A percentile compares a stretch with the other conserved stretches of the same genome.
phyloP scores from a whole-genome alignment of 2,888 invertebrate species.

The Pachycephus smyrnensis region DNA sequence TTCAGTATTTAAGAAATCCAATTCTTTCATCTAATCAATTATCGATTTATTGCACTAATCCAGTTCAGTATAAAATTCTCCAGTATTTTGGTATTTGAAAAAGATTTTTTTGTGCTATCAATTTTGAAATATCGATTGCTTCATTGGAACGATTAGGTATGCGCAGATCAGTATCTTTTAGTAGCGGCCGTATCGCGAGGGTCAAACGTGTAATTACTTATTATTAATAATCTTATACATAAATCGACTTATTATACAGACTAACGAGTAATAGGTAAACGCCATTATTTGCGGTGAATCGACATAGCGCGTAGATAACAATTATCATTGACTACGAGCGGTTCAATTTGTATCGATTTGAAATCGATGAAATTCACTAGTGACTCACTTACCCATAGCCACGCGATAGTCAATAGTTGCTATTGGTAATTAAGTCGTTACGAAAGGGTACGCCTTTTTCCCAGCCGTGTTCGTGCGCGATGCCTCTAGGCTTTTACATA shows the following conservation, averaged over 20 bases:
- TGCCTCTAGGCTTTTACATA: background rate
- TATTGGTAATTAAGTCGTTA: background rate
- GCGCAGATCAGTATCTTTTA: too few relatives aligned
- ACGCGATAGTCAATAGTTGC: too few relatives aligned
- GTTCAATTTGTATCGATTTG: background rate
- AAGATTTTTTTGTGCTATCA: too few relatives aligned
- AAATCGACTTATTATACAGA: background rate
- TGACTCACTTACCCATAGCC: too few relatives aligned
- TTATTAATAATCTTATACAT: slow-evolving; percentile 11
- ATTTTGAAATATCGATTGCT: too few relatives aligned
- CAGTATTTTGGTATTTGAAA: too few relatives aligned
- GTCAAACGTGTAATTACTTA: slow-evolving; percentile 4
- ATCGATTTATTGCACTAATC: too few relatives aligned
- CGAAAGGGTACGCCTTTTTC: background rate
- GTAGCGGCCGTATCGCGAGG: background rate
- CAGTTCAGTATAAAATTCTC: too few relatives aligned
- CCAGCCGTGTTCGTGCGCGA: slow-evolving; percentile 1
- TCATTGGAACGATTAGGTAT: too few relatives aligned
- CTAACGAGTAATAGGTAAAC: background rate
- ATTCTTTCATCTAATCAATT: too few relatives aligned
- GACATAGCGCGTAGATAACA: background rate
- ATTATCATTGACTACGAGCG: background rate
- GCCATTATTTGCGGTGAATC: slow-evolving; percentile 2
- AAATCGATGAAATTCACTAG: too few relatives aligned
- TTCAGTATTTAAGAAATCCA: too few relatives aligned